A percentile compares a stretch with the other conserved stretches of the same genome.
Conservation (phyloP, 2,113 vertebrate genomes). For the Mobula hypostoma region DNA sequence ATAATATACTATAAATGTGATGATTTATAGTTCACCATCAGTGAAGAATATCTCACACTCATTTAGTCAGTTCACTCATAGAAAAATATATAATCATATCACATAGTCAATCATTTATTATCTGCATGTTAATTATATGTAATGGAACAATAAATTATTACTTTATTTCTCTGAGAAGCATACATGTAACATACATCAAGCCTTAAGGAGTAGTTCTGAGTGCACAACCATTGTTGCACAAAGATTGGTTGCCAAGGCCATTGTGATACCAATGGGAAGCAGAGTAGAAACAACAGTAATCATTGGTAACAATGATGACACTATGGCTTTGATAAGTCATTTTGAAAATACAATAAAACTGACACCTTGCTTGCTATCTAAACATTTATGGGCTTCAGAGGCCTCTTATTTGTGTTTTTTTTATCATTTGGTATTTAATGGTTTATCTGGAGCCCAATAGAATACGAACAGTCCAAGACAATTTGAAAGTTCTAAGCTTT, state of each 20-base stretch:
- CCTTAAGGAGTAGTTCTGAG: neutral
- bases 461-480: neutral
- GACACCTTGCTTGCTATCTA: neutral
- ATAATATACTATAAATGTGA: slow-evolving; percentile 26
- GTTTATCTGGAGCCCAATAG: neutral
- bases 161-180: neutral
- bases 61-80: slow-evolving; percentile 10
- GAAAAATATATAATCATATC: slow-evolving; percentile 11
- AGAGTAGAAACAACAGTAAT: neutral
- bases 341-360: neutral
- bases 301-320: neutral
- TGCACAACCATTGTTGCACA: neutral
- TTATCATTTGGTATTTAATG: neutral
- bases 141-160: slow-evolving; percentile 36
- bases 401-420: neutral
- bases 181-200: neutral
- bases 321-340: neutral
- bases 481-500: neutral
- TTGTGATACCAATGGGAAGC: neutral
- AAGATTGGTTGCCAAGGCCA: neutral
- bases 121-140: neutral
- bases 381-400: neutral
- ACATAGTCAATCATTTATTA: neutral
- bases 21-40: slow-evolving; percentile 33
- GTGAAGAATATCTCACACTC: slow-evolving; percentile 3